Evolutionary conservation across 2,888 invertebrate genomes (phyloP), one percentile per base, ranked within the genome.

Genomic region (Hyppa rectilinea): DNA sequence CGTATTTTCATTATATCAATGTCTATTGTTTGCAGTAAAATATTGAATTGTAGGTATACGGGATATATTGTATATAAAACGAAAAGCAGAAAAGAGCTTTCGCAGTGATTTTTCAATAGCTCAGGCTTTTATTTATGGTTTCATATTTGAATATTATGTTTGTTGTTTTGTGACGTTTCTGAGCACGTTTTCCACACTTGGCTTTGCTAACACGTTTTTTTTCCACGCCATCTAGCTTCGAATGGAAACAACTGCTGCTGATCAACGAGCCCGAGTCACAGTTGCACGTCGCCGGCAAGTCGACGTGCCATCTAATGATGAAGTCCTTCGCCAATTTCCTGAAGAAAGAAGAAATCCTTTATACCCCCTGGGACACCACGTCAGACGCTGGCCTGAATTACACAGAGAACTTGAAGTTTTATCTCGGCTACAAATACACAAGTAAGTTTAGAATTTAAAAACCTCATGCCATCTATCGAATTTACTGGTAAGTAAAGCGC

Each of bases 221-320:
- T 93, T 93, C 84, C 89, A 87, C 94, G 92, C 93, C 94, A 92
- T 94, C 94, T 94, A 98, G 98, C 78, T 97, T 96, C 92, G 87
- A 96, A 49, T 98, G 98, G 98, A 95, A 92, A 72, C 97, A 97
- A 90, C 94, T 97, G 34, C 96, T 97, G 70, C 94, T 98, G 76
- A 96, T 98, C 90, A 98, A 97, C 90, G 97, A 98, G 86, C 97
- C 97, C 31, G 96, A 97, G 75, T 97, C 97, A 0, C 97, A 97
- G 87, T 92, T 96, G 29, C 96, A 97, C 86, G 96, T 97, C 7
- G 97, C 97, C 31, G 98, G 98, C 3, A 96, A 96, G 62, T 96
- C 97, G 38, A 97, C 98, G 36, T 98, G 98, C 87, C 97, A 97
- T 77, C 96, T 98, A 74, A 97, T 97, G 94, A 97, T 97, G 96